Evolutionary conservation across 2,888 invertebrate species (phyloP).

Genomic region (Dryobotodes eremita): DNA sequence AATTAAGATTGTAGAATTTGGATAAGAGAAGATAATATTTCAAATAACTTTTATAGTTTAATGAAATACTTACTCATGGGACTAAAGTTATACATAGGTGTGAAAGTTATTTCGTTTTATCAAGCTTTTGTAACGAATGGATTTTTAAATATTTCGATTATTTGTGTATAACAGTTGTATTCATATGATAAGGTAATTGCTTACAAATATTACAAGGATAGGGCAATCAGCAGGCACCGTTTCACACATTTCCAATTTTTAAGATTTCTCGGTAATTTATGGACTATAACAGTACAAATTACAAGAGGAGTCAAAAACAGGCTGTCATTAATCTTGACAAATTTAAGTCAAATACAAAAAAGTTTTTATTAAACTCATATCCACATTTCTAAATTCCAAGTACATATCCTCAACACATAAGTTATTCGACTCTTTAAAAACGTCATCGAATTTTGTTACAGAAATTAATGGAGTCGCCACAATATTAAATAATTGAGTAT

Average conservation of each 20-base stretch:
- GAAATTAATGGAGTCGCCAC: slow-evolving; percentile 48
- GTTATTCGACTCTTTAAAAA: slow-evolving; percentile 69
- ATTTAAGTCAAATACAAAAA: not conserved
- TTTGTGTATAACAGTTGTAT: not conserved
- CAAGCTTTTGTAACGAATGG: not conserved
- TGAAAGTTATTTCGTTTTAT: not conserved
- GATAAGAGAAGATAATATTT: slow-evolving; percentile 49
- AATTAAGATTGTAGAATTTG: slow-evolving; percentile 52
- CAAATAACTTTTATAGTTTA: not conserved
- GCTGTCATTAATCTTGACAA: not conserved
- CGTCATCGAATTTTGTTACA: slow-evolving; percentile 47
- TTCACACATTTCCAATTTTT: too few relatives aligned
- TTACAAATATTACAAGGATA: not conserved
- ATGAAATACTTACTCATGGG: not conserved
- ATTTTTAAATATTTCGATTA: not conserved
- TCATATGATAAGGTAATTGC: not conserved
- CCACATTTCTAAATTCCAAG: slow-evolving; percentile 51
- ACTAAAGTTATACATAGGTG: not conserved
- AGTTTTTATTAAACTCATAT: slow-evolving; percentile 33
- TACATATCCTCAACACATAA: slow-evolving; percentile 53
- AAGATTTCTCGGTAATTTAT: not conserved
- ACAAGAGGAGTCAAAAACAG: not conserved
- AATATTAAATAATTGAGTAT: not conserved
- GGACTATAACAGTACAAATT: not conserved
- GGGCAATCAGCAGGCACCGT: not conserved